phyloP scores from a whole-genome alignment of 2,888 invertebrate genomes.

The Tricholauxania praeusta region DNA sequence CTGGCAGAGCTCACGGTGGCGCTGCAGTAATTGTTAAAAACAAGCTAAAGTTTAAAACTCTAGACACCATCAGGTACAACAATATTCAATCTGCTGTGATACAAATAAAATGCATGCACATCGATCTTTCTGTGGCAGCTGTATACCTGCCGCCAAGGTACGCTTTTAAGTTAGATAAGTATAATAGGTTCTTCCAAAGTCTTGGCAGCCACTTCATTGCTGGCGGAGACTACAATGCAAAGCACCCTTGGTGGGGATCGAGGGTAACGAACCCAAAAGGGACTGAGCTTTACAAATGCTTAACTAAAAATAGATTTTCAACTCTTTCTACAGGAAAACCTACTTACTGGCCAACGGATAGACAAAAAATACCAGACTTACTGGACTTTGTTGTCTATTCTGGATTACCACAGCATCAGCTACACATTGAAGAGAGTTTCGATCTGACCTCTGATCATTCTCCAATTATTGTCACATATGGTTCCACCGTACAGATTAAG shows the following conservation, averaged over 20 bases:
- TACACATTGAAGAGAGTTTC: not conserved
- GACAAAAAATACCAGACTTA: constrained; percentile 30
- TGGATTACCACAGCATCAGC: constrained; percentile 5
- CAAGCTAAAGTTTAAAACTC: not conserved
- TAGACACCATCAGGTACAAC: not conserved
- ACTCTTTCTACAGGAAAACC: constrained; percentile 30
- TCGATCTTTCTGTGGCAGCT: too few relatives aligned
- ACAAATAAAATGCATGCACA: too few relatives aligned
- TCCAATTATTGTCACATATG: constrained; percentile 1
- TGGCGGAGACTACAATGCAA: too few relatives aligned
- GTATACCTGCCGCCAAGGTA: too few relatives aligned
- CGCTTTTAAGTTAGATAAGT: too few relatives aligned
- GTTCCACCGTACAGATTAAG: too few relatives aligned
- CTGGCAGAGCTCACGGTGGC: constrained; percentile 41
- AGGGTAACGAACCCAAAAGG: too few relatives aligned
- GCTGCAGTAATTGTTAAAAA: constrained; percentile 8
- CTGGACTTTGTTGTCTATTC: constrained; percentile 26
- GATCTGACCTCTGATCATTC: constrained; percentile 23
- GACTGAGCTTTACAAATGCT: too few relatives aligned
- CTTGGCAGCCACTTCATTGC: too few relatives aligned
- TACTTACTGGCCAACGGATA: constrained; percentile 33
- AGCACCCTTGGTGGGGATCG: too few relatives aligned
- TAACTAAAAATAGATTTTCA: not conserved
- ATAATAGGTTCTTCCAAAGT: too few relatives aligned
- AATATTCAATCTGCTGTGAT: too few relatives aligned